Evolutionary conservation across 2,113 vertebrate species (phyloP), one percentile per base, ranked within the genome.

Genomic region (Callopanchax toddi): DNA sequence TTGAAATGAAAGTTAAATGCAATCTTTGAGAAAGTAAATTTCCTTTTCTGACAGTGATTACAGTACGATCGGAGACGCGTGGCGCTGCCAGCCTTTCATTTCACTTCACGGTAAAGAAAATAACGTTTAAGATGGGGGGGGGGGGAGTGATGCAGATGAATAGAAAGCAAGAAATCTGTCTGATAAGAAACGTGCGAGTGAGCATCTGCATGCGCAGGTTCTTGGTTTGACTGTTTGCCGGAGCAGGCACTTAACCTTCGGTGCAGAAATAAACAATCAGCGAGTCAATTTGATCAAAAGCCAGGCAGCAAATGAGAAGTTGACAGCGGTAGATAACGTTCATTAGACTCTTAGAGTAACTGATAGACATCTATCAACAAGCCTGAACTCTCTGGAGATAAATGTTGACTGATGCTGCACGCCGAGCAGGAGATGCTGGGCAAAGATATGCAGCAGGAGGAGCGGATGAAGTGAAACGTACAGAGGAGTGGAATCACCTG

Each of bases 341-440:
- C 23, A 57, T 46, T 22, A 50, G 68, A 60, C 60, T 63, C 18
- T 50, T 46, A 55, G 1, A 53, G 29, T 59, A 73, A 80, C 57
- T 78, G 71, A 86, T 83, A 67, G 45, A n/a, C n/a, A 71, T 69
- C 67, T 67, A 64, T 60, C 67, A 70, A 49, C 42, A 56, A 18
- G 0, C 45, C 44, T 44, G n/a, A 26, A 29, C 53, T 26, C 60
- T 55, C 42, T 53, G 39, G 16, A 60, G 59, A 69, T 51, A 29
- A 58, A n/a, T 44, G 64, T 18, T 60, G 13, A 55, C 43, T 25
- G 42, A 36, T 49, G 16, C 39, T 34, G 52, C 23, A 48, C 18
- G 36, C 37, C 1, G 25, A 42, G 46, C 61, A 17, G 11, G 60
- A 40, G 11, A 49, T 29, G 37, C 5, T 44, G 25, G 9, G 51